These are phyloP conservation scores for Cerastoderma edule DNA, from an alignment of 2,888 invertebrate species.

Conservation along the genomic window DNA sequence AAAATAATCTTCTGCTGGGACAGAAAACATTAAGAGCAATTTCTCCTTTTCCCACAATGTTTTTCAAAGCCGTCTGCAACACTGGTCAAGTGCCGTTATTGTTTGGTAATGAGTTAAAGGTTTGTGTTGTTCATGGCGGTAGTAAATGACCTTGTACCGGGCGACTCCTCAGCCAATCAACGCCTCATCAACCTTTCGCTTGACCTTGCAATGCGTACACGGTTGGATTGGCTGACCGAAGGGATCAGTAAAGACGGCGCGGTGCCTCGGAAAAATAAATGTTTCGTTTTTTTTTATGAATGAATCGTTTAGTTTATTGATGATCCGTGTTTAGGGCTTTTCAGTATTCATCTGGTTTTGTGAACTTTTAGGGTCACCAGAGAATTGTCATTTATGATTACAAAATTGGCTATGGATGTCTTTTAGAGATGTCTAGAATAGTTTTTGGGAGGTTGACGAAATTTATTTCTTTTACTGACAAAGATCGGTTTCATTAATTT, in stretches of 20 bases:
- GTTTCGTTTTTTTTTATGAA: slow-evolving; percentile 11
- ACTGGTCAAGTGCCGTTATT: neutral
- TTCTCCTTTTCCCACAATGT: neutral
- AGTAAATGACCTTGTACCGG: slow-evolving; percentile 23
- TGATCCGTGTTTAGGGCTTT: no score
- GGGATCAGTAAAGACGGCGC: neutral
- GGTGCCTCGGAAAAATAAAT: neutral
- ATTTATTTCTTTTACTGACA: no score
- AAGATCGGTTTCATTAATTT: no score
- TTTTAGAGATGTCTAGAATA: no score
- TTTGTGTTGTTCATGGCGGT: neutral
- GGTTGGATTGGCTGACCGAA: slow-evolving; percentile 16
- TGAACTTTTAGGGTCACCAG: no score
- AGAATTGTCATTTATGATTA: no score
- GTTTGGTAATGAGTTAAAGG: no score
- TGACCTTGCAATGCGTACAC: slow-evolving; percentile 28
- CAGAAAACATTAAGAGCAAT: no score
- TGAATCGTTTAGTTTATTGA: slow-evolving; percentile 7
- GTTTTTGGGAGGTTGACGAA: no score
- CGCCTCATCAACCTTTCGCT: slow-evolving; percentile 16
- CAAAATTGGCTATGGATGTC: no score
- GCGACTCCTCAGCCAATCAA: slow-evolving; percentile 30
- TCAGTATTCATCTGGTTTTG: neutral
- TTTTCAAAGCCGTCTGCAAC: neutral
- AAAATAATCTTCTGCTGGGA: no score